These are phyloP conservation scores for Epinephelus awoara DNA, from an alignment of 2,797 vertebrate species.

Conservation along the genomic window DNA sequence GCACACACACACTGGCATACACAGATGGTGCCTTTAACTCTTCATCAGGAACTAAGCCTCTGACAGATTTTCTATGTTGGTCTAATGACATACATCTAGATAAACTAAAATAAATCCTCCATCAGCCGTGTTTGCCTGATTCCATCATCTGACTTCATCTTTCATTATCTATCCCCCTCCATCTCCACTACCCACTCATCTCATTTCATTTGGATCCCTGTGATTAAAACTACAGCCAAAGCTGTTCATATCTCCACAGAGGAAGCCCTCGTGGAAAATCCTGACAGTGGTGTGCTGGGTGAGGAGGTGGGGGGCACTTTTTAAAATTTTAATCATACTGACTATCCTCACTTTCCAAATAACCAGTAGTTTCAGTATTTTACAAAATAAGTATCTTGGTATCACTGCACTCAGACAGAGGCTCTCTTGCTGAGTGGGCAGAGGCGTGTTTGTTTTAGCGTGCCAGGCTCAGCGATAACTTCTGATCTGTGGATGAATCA, in stretches of 20 bases:
- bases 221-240: constrained; percentile 55
- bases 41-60: constrained; percentile 40
- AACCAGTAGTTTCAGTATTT: constrained; percentile 14
- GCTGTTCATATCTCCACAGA: constrained; percentile 27
- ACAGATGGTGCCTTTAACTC: constrained; percentile 43
- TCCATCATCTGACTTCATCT: constrained; percentile 62
- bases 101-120: constrained; percentile 39
- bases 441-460: constrained; percentile 49
- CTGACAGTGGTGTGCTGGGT: constrained; percentile 1
- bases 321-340: constrained; percentile 24
- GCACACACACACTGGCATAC: not conserved
- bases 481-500: constrained; percentile 66
- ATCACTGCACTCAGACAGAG: constrained; percentile 24
- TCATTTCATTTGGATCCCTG: constrained; percentile 58
- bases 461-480: constrained; percentile 41
- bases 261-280: constrained; percentile 19
- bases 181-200: constrained; percentile 48
- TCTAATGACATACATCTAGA: constrained; percentile 44
- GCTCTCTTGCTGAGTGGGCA: constrained; percentile 41
- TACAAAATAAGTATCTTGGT: constrained; percentile 16
- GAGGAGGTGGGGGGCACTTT: constrained; percentile 2
- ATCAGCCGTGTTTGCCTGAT: constrained; percentile 43
- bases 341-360: constrained; percentile 22
- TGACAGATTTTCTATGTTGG: constrained; percentile 51
- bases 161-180: constrained; percentile 52